Base-by-base conservation (phyloP, 2,113 vertebrate genomes). In the Lepidothrix coronata region DNA sequence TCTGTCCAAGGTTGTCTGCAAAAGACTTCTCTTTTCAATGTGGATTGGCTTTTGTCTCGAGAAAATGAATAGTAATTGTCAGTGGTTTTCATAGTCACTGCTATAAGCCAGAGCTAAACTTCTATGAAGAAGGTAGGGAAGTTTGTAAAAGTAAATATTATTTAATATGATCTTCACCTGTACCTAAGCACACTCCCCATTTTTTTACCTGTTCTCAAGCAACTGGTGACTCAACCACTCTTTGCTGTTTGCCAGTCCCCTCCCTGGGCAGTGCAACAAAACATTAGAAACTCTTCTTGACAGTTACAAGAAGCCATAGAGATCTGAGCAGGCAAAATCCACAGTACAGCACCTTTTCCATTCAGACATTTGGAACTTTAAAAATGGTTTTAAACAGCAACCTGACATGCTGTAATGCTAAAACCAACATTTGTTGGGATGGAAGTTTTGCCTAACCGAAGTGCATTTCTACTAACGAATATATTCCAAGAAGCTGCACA, bases 351-450 rank as follows among this genome's bases (percentile, higher is more conserved):
- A 30, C 21, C 19, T 49, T 73, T 49, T 91, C 61, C 35, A 17
- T 65, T 76, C 14, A 33, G 14, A 37, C 41, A 31, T 58, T 21
- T 58, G 21, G 57, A 35, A 35, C 35, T 72, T 85, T 22, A 28
- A 61, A 71, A 71, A 39, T 11, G 3, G 2, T 61, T 54, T 84
- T 37, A 70, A 76, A 35, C 8, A 54, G 41, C 14, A 52, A 44
- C 9, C 18, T 66, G 85, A 70, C 73, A 27, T 70, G 31, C 4
- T 37, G 14, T 13, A 72, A 21, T 0, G 0, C 12, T 59, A 19
- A 51, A 86, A 55, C 5, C 4, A 66, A 46, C 7, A 19, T 58
- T 49, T 87, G 15, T 70, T 55, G 71, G 52, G 88, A 68, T 43
- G 33, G 24, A 68, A 70, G 3, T 59, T 65, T 76, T 80, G 24